Percentiles rank a stretch among this genome's conserved stretches.
phyloP scores from a whole-genome alignment of 2,797 vertebrate genomes.

The Schizopygopsis pylzovi region DNA sequence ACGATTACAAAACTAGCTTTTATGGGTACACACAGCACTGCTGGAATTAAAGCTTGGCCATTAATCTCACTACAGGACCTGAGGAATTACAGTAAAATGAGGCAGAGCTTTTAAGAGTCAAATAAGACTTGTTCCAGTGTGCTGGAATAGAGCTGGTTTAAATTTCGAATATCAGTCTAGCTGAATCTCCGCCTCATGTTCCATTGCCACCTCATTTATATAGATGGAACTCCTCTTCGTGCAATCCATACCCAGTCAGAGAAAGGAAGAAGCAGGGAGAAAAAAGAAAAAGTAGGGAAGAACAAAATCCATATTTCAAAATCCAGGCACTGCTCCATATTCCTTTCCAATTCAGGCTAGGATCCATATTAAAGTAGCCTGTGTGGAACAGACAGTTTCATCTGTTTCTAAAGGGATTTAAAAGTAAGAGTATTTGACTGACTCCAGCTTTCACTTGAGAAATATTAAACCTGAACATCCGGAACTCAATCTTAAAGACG shows the following conservation, averaged over 20 bases:
- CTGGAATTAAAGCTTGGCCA: conserved; percentile 21
- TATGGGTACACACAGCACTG: conserved; percentile 28
- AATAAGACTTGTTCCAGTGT: conserved; percentile 36
- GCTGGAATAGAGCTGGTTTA: conserved; percentile 36
- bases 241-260: conserved; percentile 24
- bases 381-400: conserved; percentile 58
- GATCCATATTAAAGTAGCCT: conserved; percentile 71
- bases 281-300: conserved; percentile 37
- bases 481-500: conserved; percentile 14
- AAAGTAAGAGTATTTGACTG: conserved; percentile 67
- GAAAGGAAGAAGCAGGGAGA: conserved; percentile 12
- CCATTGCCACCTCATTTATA: conserved; percentile 52
- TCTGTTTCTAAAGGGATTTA: conserved; percentile 70
- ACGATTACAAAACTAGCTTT: conserved; percentile 21
- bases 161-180: conserved; percentile 46
- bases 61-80: conserved; percentile 43
- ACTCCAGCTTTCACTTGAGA: conserved; percentile 69
- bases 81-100: conserved; percentile 33
- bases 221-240: conserved; percentile 39
- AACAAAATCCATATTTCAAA: conserved; percentile 69
- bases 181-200: conserved; percentile 46
- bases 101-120: conserved; percentile 37
- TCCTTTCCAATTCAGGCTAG: conserved; percentile 72
- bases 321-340: conserved; percentile 57
- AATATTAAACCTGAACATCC: conserved; percentile 73